Percentiles rank a stretch among this genome's conserved stretches.
Evolutionary conservation across 2,797 vertebrate species (phyloP).

Genomic region (Cirrhinus molitorella): DNA sequence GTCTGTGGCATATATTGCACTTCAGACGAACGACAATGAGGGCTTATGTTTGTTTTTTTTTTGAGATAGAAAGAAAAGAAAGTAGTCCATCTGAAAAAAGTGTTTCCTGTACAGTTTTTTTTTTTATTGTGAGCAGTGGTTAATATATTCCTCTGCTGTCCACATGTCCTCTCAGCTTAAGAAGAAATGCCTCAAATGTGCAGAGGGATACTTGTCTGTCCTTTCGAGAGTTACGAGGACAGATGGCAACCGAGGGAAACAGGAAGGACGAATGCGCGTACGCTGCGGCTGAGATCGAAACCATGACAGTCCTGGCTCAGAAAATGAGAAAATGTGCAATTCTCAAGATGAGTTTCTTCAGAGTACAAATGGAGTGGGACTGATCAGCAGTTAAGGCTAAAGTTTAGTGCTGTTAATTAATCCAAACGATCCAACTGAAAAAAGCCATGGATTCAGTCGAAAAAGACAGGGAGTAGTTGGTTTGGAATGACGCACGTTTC

Average conservation of each 20-base stretch:
- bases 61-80: constrained; percentile 42
- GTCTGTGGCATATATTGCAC: constrained; percentile 84
- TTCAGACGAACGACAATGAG: constrained; percentile 73
- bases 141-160: constrained; percentile 59
- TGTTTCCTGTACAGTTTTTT: constrained; percentile 68
- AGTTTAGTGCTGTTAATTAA: constrained; percentile 80
- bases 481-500: constrained; percentile 76
- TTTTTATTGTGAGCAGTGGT: constrained; percentile 77
- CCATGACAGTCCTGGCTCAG: constrained; percentile 75
- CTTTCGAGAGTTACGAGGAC: constrained; percentile 38
- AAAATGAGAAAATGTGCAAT: constrained; percentile 80
- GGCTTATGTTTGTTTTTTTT: constrained; percentile 57
- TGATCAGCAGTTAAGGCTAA: constrained; percentile 82
- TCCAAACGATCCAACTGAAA: constrained; percentile 62
- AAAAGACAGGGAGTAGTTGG: constrained; percentile 32
- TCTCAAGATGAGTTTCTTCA: constrained; percentile 75
- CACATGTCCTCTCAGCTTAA: constrained; percentile 36
- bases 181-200: constrained; percentile 47
- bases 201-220: constrained; percentile 24
- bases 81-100: constrained; percentile 68
- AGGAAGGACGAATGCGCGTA: constrained; percentile 26
- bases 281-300: constrained; percentile 13
- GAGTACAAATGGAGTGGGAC: constrained; percentile 68
- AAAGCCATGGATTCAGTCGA: constrained; percentile 72
- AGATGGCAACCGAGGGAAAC: constrained; percentile 50